These are phyloP conservation scores for Odontamblyopus rebecca DNA, from an alignment of 2,797 vertebrate species.

Conservation along the genomic window DNA sequence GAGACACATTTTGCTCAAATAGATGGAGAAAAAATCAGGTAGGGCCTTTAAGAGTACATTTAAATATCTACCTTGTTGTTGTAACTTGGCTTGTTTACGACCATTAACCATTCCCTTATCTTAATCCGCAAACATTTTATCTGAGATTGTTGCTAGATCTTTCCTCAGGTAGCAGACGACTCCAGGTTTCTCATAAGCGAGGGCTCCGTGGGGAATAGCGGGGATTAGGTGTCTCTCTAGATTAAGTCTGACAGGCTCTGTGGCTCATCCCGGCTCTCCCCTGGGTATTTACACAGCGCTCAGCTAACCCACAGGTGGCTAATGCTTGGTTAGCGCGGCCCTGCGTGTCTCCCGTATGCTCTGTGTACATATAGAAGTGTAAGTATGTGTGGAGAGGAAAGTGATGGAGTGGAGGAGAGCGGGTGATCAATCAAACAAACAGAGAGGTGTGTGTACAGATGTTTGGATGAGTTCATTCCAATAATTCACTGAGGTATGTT, in stretches of 20 bases:
- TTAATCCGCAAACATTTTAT: conserved; percentile 1
- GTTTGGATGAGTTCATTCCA: conserved; percentile 25
- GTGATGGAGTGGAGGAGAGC: conserved; percentile 42
- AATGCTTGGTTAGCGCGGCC: conserved; percentile 60
- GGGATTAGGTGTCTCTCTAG: conserved; percentile 68
- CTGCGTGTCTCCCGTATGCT: conserved; percentile 37
- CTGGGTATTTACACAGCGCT: conserved; percentile 69
- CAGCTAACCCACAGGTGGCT: conserved; percentile 72
- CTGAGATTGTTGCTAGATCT: conserved; percentile 18
- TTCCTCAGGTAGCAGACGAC: conserved; percentile 38
- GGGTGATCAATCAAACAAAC: conserved; percentile 68
- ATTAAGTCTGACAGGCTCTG: conserved; percentile 65
- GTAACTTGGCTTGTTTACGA: conserved; percentile 5
- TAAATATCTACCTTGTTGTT: neutral
- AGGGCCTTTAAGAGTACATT: neutral
- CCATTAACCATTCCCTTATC: neutral
- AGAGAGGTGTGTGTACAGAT: conserved; percentile 53
- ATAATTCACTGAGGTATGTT: conserved; percentile 32
- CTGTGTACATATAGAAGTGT: conserved; percentile 40
- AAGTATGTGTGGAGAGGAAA: conserved; percentile 15
- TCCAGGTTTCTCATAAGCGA: conserved; percentile 56
- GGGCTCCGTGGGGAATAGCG: conserved; percentile 57
- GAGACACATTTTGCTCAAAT: too few species aligned
- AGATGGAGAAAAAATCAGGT: neutral
- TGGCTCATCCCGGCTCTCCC: conserved; percentile 58